A percentile compares a stretch with the other conserved stretches of the same genome.
Conservation (phyloP, 2,113 vertebrate genomes). For the Hippolais icterina region DNA sequence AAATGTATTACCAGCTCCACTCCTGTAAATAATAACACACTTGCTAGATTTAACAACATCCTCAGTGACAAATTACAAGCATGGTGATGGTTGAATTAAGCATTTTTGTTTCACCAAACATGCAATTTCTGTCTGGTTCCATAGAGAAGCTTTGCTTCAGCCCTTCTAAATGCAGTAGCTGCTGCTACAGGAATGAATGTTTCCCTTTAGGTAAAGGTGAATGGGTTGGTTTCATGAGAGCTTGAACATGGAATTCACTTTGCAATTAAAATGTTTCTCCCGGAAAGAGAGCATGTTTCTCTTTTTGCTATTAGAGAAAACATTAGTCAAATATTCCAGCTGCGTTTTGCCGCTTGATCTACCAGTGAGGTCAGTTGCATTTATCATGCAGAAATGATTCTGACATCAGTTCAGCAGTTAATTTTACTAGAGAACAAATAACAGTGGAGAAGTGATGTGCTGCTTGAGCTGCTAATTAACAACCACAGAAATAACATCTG, state of each 20-base stretch:
- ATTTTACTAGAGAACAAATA: constrained; percentile 46
- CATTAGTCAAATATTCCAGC: constrained; percentile 29
- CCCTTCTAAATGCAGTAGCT: background rate
- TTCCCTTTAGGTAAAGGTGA: background rate
- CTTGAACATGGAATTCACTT: background rate
- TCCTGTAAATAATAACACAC: background rate
- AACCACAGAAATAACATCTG: background rate
- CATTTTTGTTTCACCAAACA: background rate
- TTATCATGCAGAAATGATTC: constrained; percentile 49
- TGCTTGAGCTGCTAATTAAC: constrained; percentile 41
- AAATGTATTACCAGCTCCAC: background rate
- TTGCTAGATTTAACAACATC: background rate
- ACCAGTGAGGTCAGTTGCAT: constrained; percentile 54
- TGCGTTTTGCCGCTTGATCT: constrained; percentile 46
- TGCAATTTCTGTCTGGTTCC: background rate
- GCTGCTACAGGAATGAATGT: background rate
- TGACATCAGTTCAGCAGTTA: constrained; percentile 39
- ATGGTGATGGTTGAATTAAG: background rate
- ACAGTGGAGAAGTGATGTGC: constrained; percentile 7
- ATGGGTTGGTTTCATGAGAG: background rate
- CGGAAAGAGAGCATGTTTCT: background rate
- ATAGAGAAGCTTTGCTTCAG: background rate
- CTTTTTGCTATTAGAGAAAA: background rate
- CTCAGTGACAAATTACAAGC: background rate
- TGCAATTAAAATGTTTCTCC: constrained; percentile 19